Conservation (phyloP, 2,888 invertebrate genomes). For the Latheticus oryzae region DNA sequence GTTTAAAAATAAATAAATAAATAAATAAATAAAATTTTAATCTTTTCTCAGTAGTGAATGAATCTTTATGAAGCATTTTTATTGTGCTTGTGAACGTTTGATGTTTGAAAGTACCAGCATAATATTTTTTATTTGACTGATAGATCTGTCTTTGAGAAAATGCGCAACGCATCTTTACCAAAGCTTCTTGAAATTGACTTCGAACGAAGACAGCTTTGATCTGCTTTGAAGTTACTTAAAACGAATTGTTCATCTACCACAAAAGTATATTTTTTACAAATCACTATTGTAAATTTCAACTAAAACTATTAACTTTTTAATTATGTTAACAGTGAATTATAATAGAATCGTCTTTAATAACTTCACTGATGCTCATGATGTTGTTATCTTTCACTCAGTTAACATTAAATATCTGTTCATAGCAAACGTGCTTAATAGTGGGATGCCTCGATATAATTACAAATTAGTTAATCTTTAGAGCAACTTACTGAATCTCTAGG, state of each 20-base stretch:
- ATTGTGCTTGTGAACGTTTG: too few species aligned
- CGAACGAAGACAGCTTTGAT: slow-evolving; percentile 11
- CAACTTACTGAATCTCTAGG: slow-evolving; percentile 15
- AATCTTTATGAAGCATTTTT: too few species aligned
- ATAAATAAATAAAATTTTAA: too few species aligned
- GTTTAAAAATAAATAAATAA: too few species aligned
- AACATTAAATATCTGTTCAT: slow-evolving; percentile 13
- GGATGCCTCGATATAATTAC: slow-evolving; percentile 18
- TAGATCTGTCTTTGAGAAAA: not conserved
- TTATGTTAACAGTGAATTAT: slow-evolving; percentile 6
- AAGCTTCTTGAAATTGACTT: slow-evolving; percentile 9
- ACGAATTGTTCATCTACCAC: slow-evolving; percentile 16
- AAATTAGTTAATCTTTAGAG: slow-evolving; percentile 22
- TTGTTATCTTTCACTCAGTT: slow-evolving; percentile 3
- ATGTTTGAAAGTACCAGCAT: not conserved
- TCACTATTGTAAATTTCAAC: slow-evolving; percentile 6
- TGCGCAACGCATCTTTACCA: slow-evolving; percentile 1
- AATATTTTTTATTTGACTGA: not conserved
- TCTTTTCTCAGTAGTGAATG: too few species aligned
- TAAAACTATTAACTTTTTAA: slow-evolving; percentile 22
- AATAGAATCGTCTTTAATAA: not conserved
- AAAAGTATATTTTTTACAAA: slow-evolving; percentile 6
- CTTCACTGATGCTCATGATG: not conserved
- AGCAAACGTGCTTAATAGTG: slow-evolving; percentile 15
- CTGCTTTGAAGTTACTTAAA: slow-evolving; percentile 18